phyloP scores from a whole-genome alignment of 2,888 invertebrate genomes.

The Drosophila monieri region DNA sequence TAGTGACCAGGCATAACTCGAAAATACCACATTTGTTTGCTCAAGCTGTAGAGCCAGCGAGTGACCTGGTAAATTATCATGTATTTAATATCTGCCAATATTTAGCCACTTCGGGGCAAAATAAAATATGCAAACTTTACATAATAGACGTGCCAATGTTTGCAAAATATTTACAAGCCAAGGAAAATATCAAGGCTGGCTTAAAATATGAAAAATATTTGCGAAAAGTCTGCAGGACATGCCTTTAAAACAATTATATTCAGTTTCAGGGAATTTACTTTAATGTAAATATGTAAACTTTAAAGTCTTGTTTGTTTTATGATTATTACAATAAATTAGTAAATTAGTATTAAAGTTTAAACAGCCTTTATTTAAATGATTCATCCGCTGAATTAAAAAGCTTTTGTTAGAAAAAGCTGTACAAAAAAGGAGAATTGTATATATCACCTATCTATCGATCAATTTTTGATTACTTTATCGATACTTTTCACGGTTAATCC shows the following conservation, averaged over 20 bases:
- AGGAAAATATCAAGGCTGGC: conserved; percentile 12
- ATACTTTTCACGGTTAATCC: conserved; percentile 11
- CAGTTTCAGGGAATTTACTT: not conserved
- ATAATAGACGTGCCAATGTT: conserved; percentile 55
- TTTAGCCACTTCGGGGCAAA: not conserved
- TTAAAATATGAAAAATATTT: conserved; percentile 19
- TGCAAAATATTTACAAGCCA: conserved; percentile 31
- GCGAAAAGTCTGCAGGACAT: not conserved
- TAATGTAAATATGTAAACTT: not conserved
- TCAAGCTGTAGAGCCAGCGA: conserved; percentile 9
- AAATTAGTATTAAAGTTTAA: not conserved
- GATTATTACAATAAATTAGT: not conserved
- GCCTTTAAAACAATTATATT: not conserved
- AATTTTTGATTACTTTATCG: not conserved
- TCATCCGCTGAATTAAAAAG: not conserved
- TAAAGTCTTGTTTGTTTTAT: not conserved
- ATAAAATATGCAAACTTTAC: conserved; percentile 12
- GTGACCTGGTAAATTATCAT: conserved; percentile 9
- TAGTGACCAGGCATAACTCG: conserved; percentile 5
- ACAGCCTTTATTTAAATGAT: not conserved
- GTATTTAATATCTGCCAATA: conserved; percentile 29
- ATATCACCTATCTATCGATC: conserved; percentile 9
- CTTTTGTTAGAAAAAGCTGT: not conserved
- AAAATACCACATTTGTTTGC: conserved; percentile 18
- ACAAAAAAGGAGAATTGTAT: not conserved